Percentiles rank a stretch among this genome's conserved stretches.
phyloP scores from a whole-genome alignment of 2,797 vertebrate species.

The Argya squamiceps region DNA sequence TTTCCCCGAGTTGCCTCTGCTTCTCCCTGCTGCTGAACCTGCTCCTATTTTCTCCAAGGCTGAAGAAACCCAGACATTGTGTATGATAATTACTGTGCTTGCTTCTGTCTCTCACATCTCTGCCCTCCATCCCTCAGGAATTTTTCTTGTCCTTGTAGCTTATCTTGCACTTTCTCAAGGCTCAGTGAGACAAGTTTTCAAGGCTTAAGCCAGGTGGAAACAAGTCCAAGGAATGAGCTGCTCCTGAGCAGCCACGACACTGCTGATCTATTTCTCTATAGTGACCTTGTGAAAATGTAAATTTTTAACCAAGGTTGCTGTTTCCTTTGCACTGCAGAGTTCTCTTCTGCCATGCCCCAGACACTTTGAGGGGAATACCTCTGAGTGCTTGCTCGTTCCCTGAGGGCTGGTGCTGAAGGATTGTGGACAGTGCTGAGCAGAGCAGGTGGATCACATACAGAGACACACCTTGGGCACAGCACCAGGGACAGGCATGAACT shows the following conservation, averaged over 20 bases:
- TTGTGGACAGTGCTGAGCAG: background rate
- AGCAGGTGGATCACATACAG: background rate
- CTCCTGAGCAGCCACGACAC: background rate
- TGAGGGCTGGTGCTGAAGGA: background rate
- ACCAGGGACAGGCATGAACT: background rate
- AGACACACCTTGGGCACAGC: background rate
- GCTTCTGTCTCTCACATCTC: background rate
- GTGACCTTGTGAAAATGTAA: background rate
- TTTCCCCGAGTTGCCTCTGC: background rate
- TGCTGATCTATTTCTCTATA: background rate
- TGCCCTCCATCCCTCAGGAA: background rate
- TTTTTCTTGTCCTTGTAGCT: background rate
- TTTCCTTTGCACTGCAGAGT: background rate
- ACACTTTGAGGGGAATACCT: accelerated
- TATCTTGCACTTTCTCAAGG: background rate
- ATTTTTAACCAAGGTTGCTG: background rate
- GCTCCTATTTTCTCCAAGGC: background rate
- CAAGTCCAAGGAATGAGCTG: background rate
- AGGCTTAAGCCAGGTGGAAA: background rate
- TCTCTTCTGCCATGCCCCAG: background rate
- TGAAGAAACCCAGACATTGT: background rate
- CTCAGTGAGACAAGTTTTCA: background rate
- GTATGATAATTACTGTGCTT: background rate
- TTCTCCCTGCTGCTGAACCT: background rate
- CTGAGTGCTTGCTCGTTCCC: background rate